A percentile compares a stretch with the other conserved stretches of the same genome.
phyloP scores from a whole-genome alignment of 2,888 invertebrate species.

The Leptinotarsa juncta region DNA sequence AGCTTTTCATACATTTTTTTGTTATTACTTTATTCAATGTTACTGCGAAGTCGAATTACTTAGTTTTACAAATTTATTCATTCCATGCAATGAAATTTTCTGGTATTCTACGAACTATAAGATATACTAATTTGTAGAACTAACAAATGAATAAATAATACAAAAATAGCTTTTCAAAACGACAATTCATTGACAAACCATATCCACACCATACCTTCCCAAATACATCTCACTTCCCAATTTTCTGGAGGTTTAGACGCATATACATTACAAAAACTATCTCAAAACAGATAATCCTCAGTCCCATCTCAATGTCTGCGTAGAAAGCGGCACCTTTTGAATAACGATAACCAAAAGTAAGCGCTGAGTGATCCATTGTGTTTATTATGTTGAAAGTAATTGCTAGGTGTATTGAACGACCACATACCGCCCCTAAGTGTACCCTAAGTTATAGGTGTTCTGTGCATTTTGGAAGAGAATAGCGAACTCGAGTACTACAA shows the following conservation, averaged over 20 bases:
- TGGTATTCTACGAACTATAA: no score
- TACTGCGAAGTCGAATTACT: no score
- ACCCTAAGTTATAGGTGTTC: constrained; percentile 28
- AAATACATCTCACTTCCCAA: constrained; percentile 25
- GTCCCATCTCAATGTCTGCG: constrained; percentile 44
- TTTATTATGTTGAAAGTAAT: constrained; percentile 52
- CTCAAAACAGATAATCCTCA: constrained; percentile 39
- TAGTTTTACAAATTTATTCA: no score
- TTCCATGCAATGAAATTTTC: no score
- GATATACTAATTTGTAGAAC: no score
- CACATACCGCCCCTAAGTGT: constrained; percentile 46
- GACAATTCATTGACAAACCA: not conserved
- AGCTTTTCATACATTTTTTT: no score
- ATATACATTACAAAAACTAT: constrained; percentile 43
- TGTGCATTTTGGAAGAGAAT: not conserved
- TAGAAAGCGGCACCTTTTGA: constrained; percentile 45
- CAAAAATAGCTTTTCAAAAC: not conserved
- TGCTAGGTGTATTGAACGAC: constrained; percentile 49
- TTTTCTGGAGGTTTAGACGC: constrained; percentile 27
- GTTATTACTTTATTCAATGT: no score
- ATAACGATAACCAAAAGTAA: constrained; percentile 45
- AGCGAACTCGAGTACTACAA: not conserved
- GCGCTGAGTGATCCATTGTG: constrained; percentile 50
- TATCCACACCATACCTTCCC: constrained; percentile 3
- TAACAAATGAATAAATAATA: no score